Evolutionary conservation across 1,140 invertebrate species (phyloP).

Genomic region (Macrostomum lignano): DNA sequence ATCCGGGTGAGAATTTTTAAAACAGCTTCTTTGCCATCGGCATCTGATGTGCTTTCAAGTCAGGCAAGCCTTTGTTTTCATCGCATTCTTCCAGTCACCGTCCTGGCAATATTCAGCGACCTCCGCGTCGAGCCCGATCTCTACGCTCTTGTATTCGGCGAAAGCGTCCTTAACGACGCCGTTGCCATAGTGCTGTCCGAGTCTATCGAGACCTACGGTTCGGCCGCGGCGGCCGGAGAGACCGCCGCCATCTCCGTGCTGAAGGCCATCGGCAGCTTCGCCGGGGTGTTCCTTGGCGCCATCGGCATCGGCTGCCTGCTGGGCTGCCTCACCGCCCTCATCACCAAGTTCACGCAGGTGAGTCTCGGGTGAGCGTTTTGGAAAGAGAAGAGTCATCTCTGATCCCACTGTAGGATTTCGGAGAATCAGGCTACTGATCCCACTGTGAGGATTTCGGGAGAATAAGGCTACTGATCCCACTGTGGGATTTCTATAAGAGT

Average conservation of each 20-base stretch:
- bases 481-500: too few relatives aligned
- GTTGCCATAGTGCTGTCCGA: slow-evolving; percentile 46
- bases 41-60: too few relatives aligned
- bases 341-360: slow-evolving; percentile 75
- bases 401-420: too few relatives aligned
- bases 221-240: slow-evolving; percentile 6
- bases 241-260: slow-evolving; percentile 43
- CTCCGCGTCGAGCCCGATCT: slow-evolving; percentile 77
- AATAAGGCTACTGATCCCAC: too few relatives aligned
- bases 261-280: slow-evolving; percentile 51
- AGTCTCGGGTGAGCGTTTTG: too few relatives aligned
- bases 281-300: slow-evolving; percentile 56
- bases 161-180: slow-evolving; percentile 78
- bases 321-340: slow-evolving; percentile 57
- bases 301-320: slow-evolving; percentile 54
- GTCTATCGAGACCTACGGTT: not conserved
- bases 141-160: slow-evolving; percentile 78
- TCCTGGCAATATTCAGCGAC: slow-evolving; percentile 63
- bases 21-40: too few relatives aligned
- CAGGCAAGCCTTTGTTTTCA: too few relatives aligned
- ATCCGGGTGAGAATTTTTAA: slow-evolving; percentile 36
- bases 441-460: too few relatives aligned
- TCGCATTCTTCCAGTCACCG: too few relatives aligned
- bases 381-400: too few relatives aligned
- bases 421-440: too few relatives aligned